These are phyloP conservation scores for Nematostella vectensis DNA, from an alignment of 92 coral and sea anemone species.

Conservation along the genomic window DNA sequence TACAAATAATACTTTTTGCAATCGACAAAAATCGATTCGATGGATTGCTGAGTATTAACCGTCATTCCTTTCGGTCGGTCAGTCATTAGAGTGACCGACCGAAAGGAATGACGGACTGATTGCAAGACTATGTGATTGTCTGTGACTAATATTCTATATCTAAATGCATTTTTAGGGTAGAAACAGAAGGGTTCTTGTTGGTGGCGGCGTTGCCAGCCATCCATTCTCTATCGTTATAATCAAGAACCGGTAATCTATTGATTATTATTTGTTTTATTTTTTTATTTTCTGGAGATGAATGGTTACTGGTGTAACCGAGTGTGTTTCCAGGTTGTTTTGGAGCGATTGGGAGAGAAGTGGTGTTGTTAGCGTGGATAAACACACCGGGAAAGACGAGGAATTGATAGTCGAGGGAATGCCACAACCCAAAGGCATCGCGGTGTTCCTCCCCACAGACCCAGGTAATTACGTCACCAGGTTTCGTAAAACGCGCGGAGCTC, in stretches of 20 bases:
- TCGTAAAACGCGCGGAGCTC: not conserved
- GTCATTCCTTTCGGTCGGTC: too few species aligned
- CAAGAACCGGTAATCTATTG: conserved; percentile 71
- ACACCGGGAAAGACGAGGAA: conserved; percentile 33
- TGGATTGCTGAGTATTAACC: too few species aligned
- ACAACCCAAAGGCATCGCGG: conserved; percentile 47
- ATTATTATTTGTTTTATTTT: too few species aligned
- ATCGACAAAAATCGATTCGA: too few species aligned
- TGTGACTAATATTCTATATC: too few species aligned
- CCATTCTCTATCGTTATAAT: conserved; percentile 65
- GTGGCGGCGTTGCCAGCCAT: conserved; percentile 29
- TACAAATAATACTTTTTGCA: too few species aligned
- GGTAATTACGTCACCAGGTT: conserved; percentile 10
- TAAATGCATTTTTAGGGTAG: conserved; percentile 14
- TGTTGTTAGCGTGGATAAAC: conserved; percentile 63
- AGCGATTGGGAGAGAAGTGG: conserved; percentile 78
- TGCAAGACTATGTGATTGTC: too few species aligned
- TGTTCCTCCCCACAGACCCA: conserved; percentile 22
- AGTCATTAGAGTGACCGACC: too few species aligned
- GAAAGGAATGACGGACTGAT: too few species aligned
- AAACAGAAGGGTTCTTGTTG: conserved; percentile 29
- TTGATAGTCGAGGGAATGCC: conserved; percentile 39
- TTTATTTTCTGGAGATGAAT: too few species aligned
- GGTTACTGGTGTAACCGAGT: too few species aligned
- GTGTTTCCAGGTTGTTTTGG: conserved; percentile 64